These are phyloP conservation scores for Gadus macrocephalus DNA, from an alignment of 2,113 vertebrate genomes.

Conservation along the genomic window DNA sequence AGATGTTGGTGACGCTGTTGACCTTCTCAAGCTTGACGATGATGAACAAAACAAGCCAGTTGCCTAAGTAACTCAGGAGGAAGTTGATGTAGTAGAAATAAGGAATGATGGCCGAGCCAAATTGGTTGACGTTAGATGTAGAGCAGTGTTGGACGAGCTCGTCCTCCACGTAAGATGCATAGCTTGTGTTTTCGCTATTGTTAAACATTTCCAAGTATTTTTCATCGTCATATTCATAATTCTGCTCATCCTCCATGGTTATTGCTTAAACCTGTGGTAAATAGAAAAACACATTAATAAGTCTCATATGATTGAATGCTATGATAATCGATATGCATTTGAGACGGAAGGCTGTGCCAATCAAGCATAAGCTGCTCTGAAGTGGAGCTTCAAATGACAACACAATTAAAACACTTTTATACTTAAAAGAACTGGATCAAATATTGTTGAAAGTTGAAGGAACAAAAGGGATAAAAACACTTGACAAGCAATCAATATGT, in stretches of 20 bases:
- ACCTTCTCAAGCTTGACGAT: constrained; percentile 73
- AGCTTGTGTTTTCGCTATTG: accelerated
- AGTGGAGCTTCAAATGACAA: too few species aligned
- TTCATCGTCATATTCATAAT: background rate
- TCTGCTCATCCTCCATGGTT: background rate
- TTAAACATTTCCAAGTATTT: background rate
- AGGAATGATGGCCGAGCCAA: constrained; percentile 59
- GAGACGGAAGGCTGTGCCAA: too few species aligned
- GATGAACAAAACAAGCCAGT: constrained; percentile 69
- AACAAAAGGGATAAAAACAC: too few species aligned
- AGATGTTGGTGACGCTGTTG: constrained; percentile 70
- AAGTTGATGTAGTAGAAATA: constrained; percentile 67
- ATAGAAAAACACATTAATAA: background rate
- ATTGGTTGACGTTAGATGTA: constrained; percentile 40
- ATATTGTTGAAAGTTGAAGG: too few species aligned
- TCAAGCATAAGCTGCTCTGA: too few species aligned
- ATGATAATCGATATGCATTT: too few species aligned
- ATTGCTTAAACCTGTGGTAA: background rate
- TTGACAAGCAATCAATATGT: too few species aligned
- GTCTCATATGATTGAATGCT: too few species aligned
- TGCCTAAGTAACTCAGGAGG: constrained; percentile 69
- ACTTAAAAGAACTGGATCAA: too few species aligned
- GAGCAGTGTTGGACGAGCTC: constrained; percentile 22
- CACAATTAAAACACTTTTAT: too few species aligned
- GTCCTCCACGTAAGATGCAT: constrained; percentile 32